Conservation (phyloP, 1,140 invertebrate species). For the Pantala flavescens region DNA sequence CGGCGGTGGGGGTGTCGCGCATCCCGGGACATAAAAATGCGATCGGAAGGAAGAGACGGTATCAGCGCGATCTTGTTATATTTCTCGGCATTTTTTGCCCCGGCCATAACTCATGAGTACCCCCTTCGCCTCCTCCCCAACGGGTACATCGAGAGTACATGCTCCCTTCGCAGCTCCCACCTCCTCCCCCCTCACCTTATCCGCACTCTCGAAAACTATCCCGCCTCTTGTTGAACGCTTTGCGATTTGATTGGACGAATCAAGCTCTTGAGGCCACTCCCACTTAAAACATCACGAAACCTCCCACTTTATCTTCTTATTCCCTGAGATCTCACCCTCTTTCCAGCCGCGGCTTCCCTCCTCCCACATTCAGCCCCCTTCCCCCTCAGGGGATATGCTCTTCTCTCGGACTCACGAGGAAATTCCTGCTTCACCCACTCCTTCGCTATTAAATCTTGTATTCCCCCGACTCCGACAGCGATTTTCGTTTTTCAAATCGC, state of each 20-base stretch:
- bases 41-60: too few species aligned
- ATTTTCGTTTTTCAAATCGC: too few species aligned
- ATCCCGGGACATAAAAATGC: too few species aligned
- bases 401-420: too few species aligned
- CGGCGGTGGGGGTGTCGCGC: too few species aligned
- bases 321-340: not conserved
- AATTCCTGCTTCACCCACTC: too few species aligned
- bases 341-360: not conserved
- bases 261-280: not conserved
- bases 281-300: slow-evolving; percentile 6
- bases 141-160: too few species aligned
- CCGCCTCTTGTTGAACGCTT: slow-evolving; percentile 7
- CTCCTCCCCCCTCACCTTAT: not conserved
- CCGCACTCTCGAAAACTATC: not conserved
- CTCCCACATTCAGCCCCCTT: not conserved
- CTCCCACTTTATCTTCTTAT: slow-evolving; percentile 9
- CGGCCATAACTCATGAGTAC: not conserved
- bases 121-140: not conserved
- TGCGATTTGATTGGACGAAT: slow-evolving; percentile 5
- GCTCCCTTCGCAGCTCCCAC: too few species aligned
- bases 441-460: too few species aligned
- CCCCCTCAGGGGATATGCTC: not conserved
- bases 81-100: too few species aligned
- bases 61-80: too few species aligned
- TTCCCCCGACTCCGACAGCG: too few species aligned